Evolutionary conservation across 2,797 vertebrate genomes (phyloP).

Genomic region (Melanotaenia maccullochi): DNA sequence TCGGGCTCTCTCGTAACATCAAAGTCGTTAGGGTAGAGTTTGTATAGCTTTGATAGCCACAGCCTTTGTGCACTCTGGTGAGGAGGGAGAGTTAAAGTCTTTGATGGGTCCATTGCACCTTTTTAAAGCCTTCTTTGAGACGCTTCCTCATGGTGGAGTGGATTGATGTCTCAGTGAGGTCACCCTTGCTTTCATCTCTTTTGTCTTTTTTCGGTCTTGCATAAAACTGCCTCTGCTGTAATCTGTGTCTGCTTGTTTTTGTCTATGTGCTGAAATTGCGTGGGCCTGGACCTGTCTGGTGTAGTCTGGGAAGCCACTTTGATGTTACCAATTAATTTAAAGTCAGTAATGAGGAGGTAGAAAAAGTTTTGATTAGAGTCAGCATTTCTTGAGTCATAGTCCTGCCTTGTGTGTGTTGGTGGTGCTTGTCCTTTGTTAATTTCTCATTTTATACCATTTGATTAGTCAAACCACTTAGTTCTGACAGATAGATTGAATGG

Average conservation of each 20-base stretch:
- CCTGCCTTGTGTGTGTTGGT: constrained; percentile 42
- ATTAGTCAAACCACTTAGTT: constrained; percentile 19
- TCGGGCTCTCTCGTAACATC: constrained; percentile 37
- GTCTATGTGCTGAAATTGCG: constrained; percentile 36
- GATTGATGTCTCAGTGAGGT: constrained; percentile 53
- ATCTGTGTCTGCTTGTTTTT: constrained; percentile 43
- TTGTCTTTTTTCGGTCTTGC: constrained; percentile 48
- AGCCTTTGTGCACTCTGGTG: constrained; percentile 38
- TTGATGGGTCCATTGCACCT: constrained; percentile 51
- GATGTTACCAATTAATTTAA: constrained; percentile 55
- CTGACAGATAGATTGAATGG: not conserved
- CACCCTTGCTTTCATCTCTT: constrained; percentile 66
- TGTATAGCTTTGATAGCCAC: constrained; percentile 37
- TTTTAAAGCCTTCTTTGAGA: constrained; percentile 48
- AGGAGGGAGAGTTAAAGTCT: constrained; percentile 50
- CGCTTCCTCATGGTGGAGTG: constrained; percentile 46
- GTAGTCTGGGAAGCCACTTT: constrained; percentile 53
- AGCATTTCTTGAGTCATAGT: constrained; percentile 31
- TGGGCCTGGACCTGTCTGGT: constrained; percentile 22
- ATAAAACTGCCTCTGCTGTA: constrained; percentile 31
- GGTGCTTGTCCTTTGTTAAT: constrained; percentile 17
- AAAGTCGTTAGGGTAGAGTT: constrained; percentile 47
- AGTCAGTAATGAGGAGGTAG: constrained; percentile 50
- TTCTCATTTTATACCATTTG: constrained; percentile 14
- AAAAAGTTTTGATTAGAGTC: constrained; percentile 37